A percentile compares a stretch with the other conserved stretches of the same genome.
Evolutionary conservation across 1,140 invertebrate genomes (phyloP).

Genomic region (Teleogryllus occipitalis): DNA sequence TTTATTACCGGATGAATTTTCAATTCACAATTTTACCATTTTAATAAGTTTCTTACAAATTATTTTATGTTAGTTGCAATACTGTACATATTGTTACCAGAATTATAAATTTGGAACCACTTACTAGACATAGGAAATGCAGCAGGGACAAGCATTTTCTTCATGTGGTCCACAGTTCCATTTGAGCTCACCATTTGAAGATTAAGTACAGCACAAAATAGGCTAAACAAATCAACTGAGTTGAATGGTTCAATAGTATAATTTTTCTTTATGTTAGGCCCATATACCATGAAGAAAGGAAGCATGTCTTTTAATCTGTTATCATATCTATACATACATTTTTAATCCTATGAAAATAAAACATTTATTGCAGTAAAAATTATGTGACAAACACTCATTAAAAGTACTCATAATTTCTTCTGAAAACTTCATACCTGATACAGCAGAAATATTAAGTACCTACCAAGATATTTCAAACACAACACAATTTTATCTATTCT

Average conservation of each 20-base stretch:
- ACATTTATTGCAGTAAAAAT: neutral
- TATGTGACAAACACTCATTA: neutral
- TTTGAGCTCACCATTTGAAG: slow-evolving; percentile 41
- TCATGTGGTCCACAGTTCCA: slow-evolving; percentile 36
- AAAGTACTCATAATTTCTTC: too few species aligned
- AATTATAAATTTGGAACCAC: too few species aligned
- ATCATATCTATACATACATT: slow-evolving; percentile 59
- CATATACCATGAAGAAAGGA: slow-evolving; percentile 58
- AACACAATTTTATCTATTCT: too few species aligned
- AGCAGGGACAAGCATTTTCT: slow-evolving; percentile 2
- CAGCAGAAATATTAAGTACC: too few species aligned
- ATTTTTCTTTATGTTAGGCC: slow-evolving; percentile 49
- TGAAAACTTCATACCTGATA: too few species aligned
- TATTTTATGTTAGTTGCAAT: too few species aligned
- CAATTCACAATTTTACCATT: too few species aligned
- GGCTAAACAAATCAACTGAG: slow-evolving; percentile 54
- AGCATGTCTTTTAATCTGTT: slow-evolving; percentile 50
- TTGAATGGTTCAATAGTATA: slow-evolving; percentile 47
- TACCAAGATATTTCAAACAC: too few species aligned
- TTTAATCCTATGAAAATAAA: neutral
- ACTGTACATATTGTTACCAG: too few species aligned
- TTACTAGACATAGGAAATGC: neutral
- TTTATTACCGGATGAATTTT: too few species aligned
- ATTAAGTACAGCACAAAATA: slow-evolving; percentile 55
- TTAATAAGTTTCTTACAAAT: too few species aligned